Base-by-base conservation (phyloP, 2,113 vertebrate species). In the Salvator merianae region DNA sequence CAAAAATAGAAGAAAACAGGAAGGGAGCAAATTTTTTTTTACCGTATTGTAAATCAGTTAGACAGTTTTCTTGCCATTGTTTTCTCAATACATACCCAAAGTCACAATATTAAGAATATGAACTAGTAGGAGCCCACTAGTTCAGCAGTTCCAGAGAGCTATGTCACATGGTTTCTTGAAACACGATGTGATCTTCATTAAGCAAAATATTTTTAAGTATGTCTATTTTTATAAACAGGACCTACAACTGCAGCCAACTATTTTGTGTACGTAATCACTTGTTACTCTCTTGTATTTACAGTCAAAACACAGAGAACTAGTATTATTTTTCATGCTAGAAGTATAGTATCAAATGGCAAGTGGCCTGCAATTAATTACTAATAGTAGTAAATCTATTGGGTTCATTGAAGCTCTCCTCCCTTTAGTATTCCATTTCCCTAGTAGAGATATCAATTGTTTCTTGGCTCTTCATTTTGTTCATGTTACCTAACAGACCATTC, bases 381-480 rank as follows among this genome's bases (percentile, higher is more conserved):
- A 59, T 38, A 88, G 79, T 86, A 83, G 0, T 77, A 0, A 85
- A n/a, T 66, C 71, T 91, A 70, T 71, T 81, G 75, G 43, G 26
- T 69, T 91, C 81, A 71, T 5, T 18, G n/a, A 91, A 85, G 38
- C 28, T 76, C 71, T 2, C 71, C 59, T 34, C 50, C 53, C 81
- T 81, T 81, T 88, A 88, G 74, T 81, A 74, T 7, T 3, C 1
- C 14, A 40, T 88, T 91, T 91, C 80, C 82, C 59, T 59, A 88
- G 88, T 80, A 76, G 81, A 94, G 74, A 24, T 82, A 55, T 3
- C 47, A 92, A 69, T 32, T 88, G 63, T 86, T 87, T 75, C 73
- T 81, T 43, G 72, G 87, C 91, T 47, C 83, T 90, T 89, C 86
- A 66, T 81, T 83, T 91, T 38, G 80, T 34, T 3, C n/a, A n/a